Conservation (phyloP, 1,140 invertebrate species). For the Pseudomyrmex pallidus region DNA sequence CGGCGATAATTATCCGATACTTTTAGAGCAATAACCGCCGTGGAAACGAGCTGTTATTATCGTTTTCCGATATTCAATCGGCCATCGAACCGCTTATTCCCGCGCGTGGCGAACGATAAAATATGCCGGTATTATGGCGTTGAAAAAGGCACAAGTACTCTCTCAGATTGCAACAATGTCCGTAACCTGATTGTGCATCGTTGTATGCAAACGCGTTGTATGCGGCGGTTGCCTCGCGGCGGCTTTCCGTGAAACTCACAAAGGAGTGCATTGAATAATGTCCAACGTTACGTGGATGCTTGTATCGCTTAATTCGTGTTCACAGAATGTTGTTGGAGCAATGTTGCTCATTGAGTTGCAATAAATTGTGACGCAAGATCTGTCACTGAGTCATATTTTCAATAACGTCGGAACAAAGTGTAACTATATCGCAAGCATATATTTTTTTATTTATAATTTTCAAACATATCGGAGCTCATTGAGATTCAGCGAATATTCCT, state of each 20-base stretch:
- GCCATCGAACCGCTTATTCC: slow-evolving; percentile 40
- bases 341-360: slow-evolving; percentile 12
- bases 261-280: slow-evolving; percentile 51
- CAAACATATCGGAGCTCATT: no score
- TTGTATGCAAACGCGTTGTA: slow-evolving; percentile 23
- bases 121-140: slow-evolving; percentile 30
- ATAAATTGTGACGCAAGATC: slow-evolving; percentile 22
- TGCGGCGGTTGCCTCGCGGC: neutral
- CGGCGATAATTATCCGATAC: slow-evolving; percentile 66
- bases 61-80: slow-evolving; percentile 58
- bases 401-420: slow-evolving; percentile 27
- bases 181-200: slow-evolving; percentile 37
- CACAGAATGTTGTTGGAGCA: slow-evolving; percentile 27
- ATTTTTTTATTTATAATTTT: neutral
- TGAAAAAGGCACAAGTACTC: slow-evolving; percentile 15
- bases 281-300: neutral
- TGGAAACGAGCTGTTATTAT: slow-evolving; percentile 61
- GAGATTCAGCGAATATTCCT: neutral
- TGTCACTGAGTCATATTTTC: slow-evolving; percentile 7
- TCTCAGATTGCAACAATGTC: slow-evolving; percentile 45
- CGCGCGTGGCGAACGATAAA: slow-evolving; percentile 46
- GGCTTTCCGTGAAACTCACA: slow-evolving; percentile 53
- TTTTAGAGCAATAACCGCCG: slow-evolving; percentile 64
- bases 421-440: neutral
- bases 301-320: slow-evolving; percentile 42